Evolutionary conservation across 53 echinoderm and acorn worm genomes (phyloP), one percentile per base, ranked within the genome.

Genomic region (Stichopus horrens): DNA sequence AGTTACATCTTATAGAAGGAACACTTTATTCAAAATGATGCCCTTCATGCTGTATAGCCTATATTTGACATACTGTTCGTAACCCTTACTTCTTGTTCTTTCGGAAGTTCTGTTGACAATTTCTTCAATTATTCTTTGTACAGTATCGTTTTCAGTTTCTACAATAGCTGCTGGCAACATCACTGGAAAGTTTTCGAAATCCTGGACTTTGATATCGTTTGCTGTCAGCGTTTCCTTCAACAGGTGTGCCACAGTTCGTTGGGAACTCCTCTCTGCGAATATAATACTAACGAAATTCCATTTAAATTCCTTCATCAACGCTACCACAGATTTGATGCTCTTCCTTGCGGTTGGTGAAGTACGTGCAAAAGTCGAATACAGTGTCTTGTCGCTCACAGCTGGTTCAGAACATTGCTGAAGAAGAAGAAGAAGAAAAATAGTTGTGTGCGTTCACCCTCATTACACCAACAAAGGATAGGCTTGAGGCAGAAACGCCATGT

Each of bases 201-300:
- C 75, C 58, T 90, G 79, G 11, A 96, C 90, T n/a, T 63, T 86
- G 21, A 96, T 63, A 55, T 73, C 89, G 9, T 93, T 71, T 14
- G 55, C 11, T 54, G 88, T 82, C 0, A 96, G 87, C 9, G 57
- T 59, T 18, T 93, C 92, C 74, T 92, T 57, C 37, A 96, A 58
- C 14, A 87, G 92, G 5, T 18, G 5, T 20, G 55, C 56, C 19
- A 80, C 80, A n/a, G 56, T 55, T 53, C 56, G 80, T 21, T 80
- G 80, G 5, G 80, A 7, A 21, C 14, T 55, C 4, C 57, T 23
- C 8, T 83, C 67, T 5, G 91, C 84, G 5, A 93, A 88, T 4
- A 96, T 93, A 19, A 96, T 92, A 23, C 92, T 94, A 5, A 96
- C 93, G 23, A 92, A 91, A 20, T 88, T 77, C 97, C 97, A 96